Conservation (phyloP, 1,140 invertebrate genomes). For the Macrobrachium rosenbergii region DNA sequence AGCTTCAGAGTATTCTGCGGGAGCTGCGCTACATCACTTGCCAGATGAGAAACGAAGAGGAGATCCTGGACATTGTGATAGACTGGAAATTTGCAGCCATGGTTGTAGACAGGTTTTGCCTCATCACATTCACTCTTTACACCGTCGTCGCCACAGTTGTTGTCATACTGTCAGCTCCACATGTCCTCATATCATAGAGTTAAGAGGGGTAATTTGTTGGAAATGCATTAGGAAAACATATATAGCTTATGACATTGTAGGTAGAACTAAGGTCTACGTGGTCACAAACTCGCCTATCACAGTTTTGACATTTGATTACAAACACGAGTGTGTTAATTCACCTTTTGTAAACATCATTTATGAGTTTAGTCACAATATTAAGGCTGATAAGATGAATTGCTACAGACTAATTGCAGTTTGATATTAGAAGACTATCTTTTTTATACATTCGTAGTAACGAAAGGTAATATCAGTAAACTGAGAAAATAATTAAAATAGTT, state of each 20-base stretch:
- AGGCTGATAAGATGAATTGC: too few species aligned
- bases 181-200: slow-evolving; percentile 83
- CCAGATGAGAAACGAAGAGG: slow-evolving; percentile 90
- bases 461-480: too few species aligned
- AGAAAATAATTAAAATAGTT: too few species aligned
- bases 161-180: slow-evolving; percentile 92
- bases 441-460: too few species aligned
- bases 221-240: not conserved
- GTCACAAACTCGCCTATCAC: too few species aligned
- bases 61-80: slow-evolving; percentile 90
- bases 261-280: not conserved
- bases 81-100: slow-evolving; percentile 99
- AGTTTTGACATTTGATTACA: too few species aligned
- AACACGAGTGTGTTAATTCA: too few species aligned
- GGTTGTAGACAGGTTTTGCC: slow-evolving; percentile 98
- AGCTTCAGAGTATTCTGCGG: slow-evolving; percentile 67
- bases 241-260: not conserved
- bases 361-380: too few species aligned
- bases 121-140: slow-evolving; percentile 96
- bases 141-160: slow-evolving; percentile 95
- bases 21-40: slow-evolving; percentile 91
- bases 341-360: too few species aligned
- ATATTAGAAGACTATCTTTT: too few species aligned
- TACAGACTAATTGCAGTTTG: too few species aligned
- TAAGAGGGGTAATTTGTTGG: not conserved